Evolutionary conservation across 2,888 invertebrate species (phyloP), one percentile per base, ranked within the genome.

Genomic region (Cryptosula pallasiana): DNA sequence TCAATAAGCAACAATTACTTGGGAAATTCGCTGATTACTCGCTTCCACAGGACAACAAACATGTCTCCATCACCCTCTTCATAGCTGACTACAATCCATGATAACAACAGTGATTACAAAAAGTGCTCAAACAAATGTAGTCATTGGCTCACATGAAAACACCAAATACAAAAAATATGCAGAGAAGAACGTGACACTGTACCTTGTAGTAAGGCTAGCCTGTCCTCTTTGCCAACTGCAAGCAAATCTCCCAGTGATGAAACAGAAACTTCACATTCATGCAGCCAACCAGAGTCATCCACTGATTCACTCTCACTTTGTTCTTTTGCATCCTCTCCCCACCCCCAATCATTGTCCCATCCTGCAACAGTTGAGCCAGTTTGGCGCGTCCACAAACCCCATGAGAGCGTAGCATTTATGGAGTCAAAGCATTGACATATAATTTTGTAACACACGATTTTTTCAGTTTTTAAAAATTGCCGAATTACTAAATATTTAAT

Each of bases 161-260:
- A n/a, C n/a, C n/a, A n/a, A n/a, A n/a, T 45, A 20, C 9, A 45
- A 45, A 45, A 45, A 45, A 45, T 45, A 45, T 9, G 45, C 45
- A 45, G 45, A 45, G 45, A 9, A 45, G 20, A 9, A 20, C 45
- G 20, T 45, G 45, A n/a, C n/a, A n/a, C n/a, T n/a, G n/a, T 81
- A 88, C 88, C 86, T 71, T 87, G 86, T 63, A 92, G 84, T 74
- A 91, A 87, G 0, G 90, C 89, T 73, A 92, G 83, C 78, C 88
- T 89, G 74, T 89, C 88, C 71, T 89, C 89, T 79, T 88, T 87
- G 0, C 89, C 90, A 74, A 92, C 81, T 0, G 88, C 90, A 75
- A 92, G 86, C 34, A 91, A 81, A 81, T 92, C 92, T 58, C 89
- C 90, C 57, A 89, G 88, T 1, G 92, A 91, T 16, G 91, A 91